Conservation (phyloP, 2,888 invertebrate species). For the Drosophila eohydei region DNA sequence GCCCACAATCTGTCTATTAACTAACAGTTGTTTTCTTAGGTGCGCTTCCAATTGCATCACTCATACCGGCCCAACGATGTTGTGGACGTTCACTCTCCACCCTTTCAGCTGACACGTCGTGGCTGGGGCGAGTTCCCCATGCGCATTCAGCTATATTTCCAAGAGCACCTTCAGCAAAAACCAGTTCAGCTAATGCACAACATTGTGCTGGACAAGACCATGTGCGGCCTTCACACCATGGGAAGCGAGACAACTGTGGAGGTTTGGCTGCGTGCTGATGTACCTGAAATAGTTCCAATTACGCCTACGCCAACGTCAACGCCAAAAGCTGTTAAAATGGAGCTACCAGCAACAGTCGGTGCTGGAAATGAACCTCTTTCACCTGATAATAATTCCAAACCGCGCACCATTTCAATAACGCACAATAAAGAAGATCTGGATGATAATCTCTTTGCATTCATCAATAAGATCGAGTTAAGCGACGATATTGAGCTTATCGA, state of each 20-base stretch:
- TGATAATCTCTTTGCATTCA: conserved; percentile 81
- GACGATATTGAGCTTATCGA: conserved; percentile 84
- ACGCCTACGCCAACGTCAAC: background rate
- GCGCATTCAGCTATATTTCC: conserved; percentile 92
- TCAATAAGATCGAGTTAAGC: conserved; percentile 81
- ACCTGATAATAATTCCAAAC: conserved; percentile 38
- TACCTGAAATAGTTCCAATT: background rate
- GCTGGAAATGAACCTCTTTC: background rate
- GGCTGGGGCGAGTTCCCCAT: conserved; percentile 98
- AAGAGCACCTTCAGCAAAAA: conserved; percentile 89
- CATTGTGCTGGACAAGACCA: conserved; percentile 92
- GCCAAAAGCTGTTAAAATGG: conserved; percentile 14
- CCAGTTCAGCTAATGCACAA: conserved; percentile 92
- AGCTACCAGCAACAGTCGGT: background rate
- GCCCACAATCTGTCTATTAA: fast-evolving
- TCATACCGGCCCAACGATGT: conserved; percentile 95
- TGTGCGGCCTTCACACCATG: conserved; percentile 93
- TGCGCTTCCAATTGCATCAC: conserved; percentile 91
- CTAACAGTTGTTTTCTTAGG: conserved; percentile 33
- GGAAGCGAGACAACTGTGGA: conserved; percentile 93
- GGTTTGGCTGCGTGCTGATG: conserved; percentile 87
- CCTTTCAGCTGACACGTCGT: conserved; percentile 92
- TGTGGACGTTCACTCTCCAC: conserved; percentile 91
- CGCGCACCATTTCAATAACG: conserved; percentile 65
- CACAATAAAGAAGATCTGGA: conserved; percentile 77